These are phyloP conservation scores for Pseudolaguvia tuberculata DNA, from an alignment of 2,113 vertebrate genomes.

Conservation along the genomic window DNA sequence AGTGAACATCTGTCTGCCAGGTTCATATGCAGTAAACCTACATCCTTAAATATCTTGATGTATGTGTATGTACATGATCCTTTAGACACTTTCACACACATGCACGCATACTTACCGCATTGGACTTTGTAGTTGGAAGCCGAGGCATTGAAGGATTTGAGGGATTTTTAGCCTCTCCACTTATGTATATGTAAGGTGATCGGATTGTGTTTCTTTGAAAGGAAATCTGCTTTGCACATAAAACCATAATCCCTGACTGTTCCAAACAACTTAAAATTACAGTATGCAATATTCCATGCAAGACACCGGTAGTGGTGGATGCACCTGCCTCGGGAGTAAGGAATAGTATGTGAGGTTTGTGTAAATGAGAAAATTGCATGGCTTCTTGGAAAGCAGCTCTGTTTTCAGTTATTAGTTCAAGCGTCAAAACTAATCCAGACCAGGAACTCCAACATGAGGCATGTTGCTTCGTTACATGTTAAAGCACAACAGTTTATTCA, in stretches of 20 bases:
- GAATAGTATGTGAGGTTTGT: slow-evolving; percentile 7
- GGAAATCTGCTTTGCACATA: not conserved
- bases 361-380: not conserved
- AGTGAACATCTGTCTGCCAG: too few relatives aligned
- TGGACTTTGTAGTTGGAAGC: not conserved
- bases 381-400: slow-evolving; percentile 3
- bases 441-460: slow-evolving; percentile 2
- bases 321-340: not conserved
- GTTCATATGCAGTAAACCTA: too few relatives aligned
- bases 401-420: not conserved
- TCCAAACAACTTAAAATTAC: not conserved
- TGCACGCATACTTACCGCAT: not conserved
- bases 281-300: not conserved
- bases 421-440: slow-evolving; percentile 12
- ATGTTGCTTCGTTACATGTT: slow-evolving; percentile 27
- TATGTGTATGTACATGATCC: too few relatives aligned
- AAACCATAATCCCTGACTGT: not conserved
- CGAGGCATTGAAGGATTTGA: not conserved
- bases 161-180: not conserved
- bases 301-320: not conserved
- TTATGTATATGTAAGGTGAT: slow-evolving; percentile 3
- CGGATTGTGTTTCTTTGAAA: not conserved
- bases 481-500: slow-evolving; percentile 34
- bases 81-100: too few relatives aligned
- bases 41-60: too few relatives aligned